Evolutionary conservation across 2,113 vertebrate genomes (phyloP), one percentile per base, ranked within the genome.

Genomic region (Crocuta crocuta): DNA sequence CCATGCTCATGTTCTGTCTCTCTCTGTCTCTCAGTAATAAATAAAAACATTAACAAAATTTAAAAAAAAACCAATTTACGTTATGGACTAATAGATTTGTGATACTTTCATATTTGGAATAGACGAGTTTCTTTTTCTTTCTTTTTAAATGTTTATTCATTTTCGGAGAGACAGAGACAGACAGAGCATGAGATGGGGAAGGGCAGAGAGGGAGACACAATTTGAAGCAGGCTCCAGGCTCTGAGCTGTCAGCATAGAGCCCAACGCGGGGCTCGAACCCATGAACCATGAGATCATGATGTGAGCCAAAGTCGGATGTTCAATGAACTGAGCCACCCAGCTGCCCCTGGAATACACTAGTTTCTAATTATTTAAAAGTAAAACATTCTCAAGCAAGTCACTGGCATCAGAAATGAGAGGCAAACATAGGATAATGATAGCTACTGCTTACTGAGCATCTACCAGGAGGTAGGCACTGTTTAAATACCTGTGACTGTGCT

Each of bases 381-480:
- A 96, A 58, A 48, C 24, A 76, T 63, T 73, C 82, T 96, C 70
- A 86, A 90, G 23, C 17, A 92, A 89, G 81, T 53, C 58, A 24
- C n/a, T 68, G 15, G 48, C 16, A 31, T 94, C 80, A 88, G 26
- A 96, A 88, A 26, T 50, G 8, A 91, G 24, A 80, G 61, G n/a
- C 76, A 91, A 88, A 70, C 17, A 80, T 31, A 66, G 12, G 58
- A 33, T 19, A 43, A 35, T 23, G 89, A 48, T 4, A 33, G 31
- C 19, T 61, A 50, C 50, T 4, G 8, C 81, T 93, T 78, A 76
- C 7, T 85, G 87, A 84, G 26, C 84, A 85, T 55, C 80, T 71
- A 39, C 45, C 68, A 73, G 43, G 23, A 96, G 65, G 8, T 21
- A 88, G 9, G 39, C 4, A 21, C 48, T 78, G 7, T 89, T 81